A percentile compares a stretch with the other conserved stretches of the same genome.
phyloP scores from a whole-genome alignment of 92 coral and sea anemone genomes.

The Plumapathes pennacea region DNA sequence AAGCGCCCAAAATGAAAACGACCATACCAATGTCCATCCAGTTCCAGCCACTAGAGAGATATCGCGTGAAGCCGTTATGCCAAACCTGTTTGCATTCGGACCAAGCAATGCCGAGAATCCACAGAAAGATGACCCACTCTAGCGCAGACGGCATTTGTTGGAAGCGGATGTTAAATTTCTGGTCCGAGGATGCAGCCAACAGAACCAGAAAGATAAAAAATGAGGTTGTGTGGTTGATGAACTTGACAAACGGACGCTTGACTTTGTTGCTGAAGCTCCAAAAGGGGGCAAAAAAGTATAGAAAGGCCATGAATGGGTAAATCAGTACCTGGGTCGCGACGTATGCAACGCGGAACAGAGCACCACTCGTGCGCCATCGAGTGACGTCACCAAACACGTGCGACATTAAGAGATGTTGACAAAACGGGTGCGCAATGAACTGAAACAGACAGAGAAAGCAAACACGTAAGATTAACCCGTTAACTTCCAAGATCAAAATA shows the following conservation, averaged over 20 bases:
- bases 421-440: slow-evolving; percentile 98
- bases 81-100: slow-evolving; percentile 89
- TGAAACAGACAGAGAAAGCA: too few relatives aligned
- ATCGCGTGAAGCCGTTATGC: slow-evolving; percentile 76
- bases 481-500: too few relatives aligned
- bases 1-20: slow-evolving; percentile 73
- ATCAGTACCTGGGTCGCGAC: slow-evolving; percentile 81
- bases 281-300: slow-evolving; percentile 85
- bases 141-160: slow-evolving; percentile 64
- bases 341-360: slow-evolving; percentile 71
- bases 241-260: slow-evolving; percentile 89
- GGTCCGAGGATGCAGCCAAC: slow-evolving; percentile 84
- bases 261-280: slow-evolving; percentile 69
- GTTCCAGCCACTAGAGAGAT: slow-evolving; percentile 95
- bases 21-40: slow-evolving; percentile 99
- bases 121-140: slow-evolving; percentile 72
- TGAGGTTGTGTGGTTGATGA: slow-evolving; percentile 89
- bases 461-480: too few relatives aligned
- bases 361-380: slow-evolving; percentile 83
- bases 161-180: slow-evolving; percentile 67
- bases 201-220: slow-evolving; percentile 76
- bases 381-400: slow-evolving; percentile 81
- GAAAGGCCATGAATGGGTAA: slow-evolving; percentile 78
- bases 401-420: slow-evolving; percentile 90
- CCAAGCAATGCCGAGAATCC: slow-evolving; percentile 98